phyloP scores from a whole-genome alignment of 2,797 vertebrate species.

The Novumbra hubbsi region DNA sequence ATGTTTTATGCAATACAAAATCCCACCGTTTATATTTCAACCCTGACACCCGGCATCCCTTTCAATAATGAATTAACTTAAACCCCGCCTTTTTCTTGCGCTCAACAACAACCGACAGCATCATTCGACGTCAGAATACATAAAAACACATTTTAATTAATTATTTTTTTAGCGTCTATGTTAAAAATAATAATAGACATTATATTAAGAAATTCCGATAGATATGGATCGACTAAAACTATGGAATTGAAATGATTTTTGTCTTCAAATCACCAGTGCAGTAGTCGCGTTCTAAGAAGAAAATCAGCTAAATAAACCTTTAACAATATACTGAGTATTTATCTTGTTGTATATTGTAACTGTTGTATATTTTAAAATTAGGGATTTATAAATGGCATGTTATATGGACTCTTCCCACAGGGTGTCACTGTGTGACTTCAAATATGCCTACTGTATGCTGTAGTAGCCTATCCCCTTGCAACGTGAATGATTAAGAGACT shows the following conservation, averaged over 20 bases:
- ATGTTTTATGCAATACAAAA: neutral
- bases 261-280: neutral
- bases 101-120: neutral
- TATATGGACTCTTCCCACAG: neutral
- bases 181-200: neutral
- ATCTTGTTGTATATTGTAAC: neutral
- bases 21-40: conserved; percentile 2
- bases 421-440: conserved; percentile 3
- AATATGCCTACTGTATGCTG: neutral
- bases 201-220: too few relatives aligned
- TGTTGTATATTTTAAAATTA: neutral
- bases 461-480: neutral
- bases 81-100: conserved; percentile 6
- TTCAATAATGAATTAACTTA: conserved; percentile 10
- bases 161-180: neutral
- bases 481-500: too few relatives aligned
- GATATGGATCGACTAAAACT: too few relatives aligned
- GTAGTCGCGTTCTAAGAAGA: too few relatives aligned
- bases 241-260: neutral
- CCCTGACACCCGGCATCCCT: conserved; percentile 10
- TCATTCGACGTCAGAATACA: neutral
- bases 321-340: neutral
- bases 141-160: neutral
- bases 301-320: neutral
- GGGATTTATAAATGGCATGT: too few relatives aligned